Evolutionary conservation across 2,888 invertebrate species (phyloP).

Genomic region (Smittia sp.): DNA sequence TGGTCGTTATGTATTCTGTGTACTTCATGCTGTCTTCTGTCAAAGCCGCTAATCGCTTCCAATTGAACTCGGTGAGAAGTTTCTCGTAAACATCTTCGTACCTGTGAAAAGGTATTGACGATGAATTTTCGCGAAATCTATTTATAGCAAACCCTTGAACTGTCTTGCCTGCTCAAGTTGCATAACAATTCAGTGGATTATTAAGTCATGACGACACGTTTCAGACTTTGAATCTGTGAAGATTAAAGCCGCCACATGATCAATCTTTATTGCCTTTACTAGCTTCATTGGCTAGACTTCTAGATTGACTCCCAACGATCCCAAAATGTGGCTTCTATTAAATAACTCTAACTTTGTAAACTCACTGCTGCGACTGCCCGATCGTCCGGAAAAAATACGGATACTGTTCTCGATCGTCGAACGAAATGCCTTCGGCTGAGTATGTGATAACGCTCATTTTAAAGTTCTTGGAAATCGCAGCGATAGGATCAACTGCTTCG

Average conservation of each 20-base stretch:
- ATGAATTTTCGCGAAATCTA: too few species aligned
- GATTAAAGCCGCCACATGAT: too few species aligned
- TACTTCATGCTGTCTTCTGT: slow-evolving; percentile 76
- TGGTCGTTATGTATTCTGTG: slow-evolving; percentile 69
- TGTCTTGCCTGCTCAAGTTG: too few species aligned
- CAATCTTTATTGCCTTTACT: too few species aligned
- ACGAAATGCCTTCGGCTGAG: slow-evolving; percentile 72
- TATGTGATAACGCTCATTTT: slow-evolving; percentile 72
- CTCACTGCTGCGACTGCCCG: slow-evolving; percentile 70
- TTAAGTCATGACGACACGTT: too few species aligned
- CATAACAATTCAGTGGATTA: not conserved
- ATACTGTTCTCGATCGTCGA: slow-evolving; percentile 66
- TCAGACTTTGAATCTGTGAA: too few species aligned
- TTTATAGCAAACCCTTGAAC: too few species aligned
- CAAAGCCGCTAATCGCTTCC: slow-evolving; percentile 71
- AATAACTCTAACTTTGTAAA: not conserved
- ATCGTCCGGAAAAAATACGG: slow-evolving; percentile 79
- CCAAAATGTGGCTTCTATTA: too few species aligned
- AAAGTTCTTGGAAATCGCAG: slow-evolving; percentile 71
- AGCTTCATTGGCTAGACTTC: too few species aligned
- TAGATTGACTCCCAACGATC: too few species aligned
- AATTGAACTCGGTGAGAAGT: slow-evolving; percentile 60
- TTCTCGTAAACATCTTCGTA: slow-evolving; percentile 60
- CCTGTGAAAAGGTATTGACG: too few species aligned
- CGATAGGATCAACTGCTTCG: slow-evolving; percentile 76